Conservation (phyloP, 2,113 vertebrate species). For the Ailuropoda melanoleuca region DNA sequence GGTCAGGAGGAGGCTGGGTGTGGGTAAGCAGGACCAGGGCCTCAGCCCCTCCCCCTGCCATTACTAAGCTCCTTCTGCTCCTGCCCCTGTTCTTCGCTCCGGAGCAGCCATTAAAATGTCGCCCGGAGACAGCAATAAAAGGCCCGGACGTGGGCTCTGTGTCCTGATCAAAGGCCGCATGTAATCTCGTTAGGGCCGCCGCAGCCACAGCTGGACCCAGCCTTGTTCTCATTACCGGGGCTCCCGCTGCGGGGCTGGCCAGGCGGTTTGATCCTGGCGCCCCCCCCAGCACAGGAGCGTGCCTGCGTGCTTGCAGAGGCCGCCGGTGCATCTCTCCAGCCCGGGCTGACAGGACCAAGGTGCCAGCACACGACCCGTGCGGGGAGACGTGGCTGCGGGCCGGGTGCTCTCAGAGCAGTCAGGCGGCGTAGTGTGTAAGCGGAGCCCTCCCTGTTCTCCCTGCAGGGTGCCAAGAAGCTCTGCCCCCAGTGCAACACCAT, state of each 20-base stretch:
- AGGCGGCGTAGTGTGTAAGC: accelerated
- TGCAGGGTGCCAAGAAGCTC: slow-evolving; percentile 98
- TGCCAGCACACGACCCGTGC: background rate
- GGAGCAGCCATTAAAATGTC: slow-evolving; percentile 93
- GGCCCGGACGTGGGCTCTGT: slow-evolving; percentile 90
- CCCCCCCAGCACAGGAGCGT: slow-evolving; percentile 68
- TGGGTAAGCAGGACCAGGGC: slow-evolving; percentile 54
- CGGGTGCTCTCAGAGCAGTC: background rate
- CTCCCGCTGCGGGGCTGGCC: slow-evolving; percentile 84
- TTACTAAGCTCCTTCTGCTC: slow-evolving; percentile 76
- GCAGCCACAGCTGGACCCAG: slow-evolving; percentile 90
- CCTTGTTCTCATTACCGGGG: slow-evolving; percentile 91
- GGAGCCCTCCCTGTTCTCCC: background rate
- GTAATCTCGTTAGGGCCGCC: slow-evolving; percentile 93
- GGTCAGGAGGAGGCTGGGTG: slow-evolving; percentile 33
- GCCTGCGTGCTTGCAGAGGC: slow-evolving; percentile 67
- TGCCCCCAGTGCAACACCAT: slow-evolving; percentile 99
- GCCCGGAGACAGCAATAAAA: slow-evolving; percentile 96
- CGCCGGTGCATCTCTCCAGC: background rate
- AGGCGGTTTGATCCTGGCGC: slow-evolving; percentile 78
- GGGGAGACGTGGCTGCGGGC: background rate
- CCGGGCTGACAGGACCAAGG: background rate
- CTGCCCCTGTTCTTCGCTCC: slow-evolving; percentile 82
- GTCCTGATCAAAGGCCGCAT: slow-evolving; percentile 95
- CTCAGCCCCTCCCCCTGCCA: slow-evolving; percentile 68